Conservation (phyloP, 1,140 invertebrate species). For the Potamilus streckersoni region DNA sequence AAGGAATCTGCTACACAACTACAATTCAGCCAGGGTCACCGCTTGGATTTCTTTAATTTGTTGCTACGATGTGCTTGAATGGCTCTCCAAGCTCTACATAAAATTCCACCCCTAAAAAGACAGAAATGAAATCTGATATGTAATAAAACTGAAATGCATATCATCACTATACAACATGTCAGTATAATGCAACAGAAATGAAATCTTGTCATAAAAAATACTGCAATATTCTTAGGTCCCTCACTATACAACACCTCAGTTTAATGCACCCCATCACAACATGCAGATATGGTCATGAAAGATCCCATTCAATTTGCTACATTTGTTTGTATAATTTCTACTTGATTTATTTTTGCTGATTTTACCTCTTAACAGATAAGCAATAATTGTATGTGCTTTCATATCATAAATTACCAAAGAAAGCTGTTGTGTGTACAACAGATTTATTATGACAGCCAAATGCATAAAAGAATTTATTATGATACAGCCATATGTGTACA, state of each 20-base stretch:
- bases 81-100: conserved; percentile 62
- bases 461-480: too few relatives aligned
- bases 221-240: too few relatives aligned
- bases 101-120: conserved; percentile 56
- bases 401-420: too few relatives aligned
- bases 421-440: too few relatives aligned
- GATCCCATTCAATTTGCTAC: not conserved
- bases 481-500: too few relatives aligned
- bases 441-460: too few relatives aligned
- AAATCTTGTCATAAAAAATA: too few relatives aligned
- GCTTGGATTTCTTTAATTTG: conserved; percentile 16
- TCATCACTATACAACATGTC: not conserved
- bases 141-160: not conserved
- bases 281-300: not conserved
- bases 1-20: too few relatives aligned
- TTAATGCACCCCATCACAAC: not conserved
- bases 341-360: too few relatives aligned
- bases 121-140: conserved; percentile 14
- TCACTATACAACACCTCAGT: too few relatives aligned
- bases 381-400: too few relatives aligned
- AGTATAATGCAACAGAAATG: not conserved
- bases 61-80: conserved; percentile 45
- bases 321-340: not conserved
- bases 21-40: conserved; percentile 7
- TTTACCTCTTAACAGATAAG: too few relatives aligned